A percentile compares a stretch with the other conserved stretches of the same genome.
These are phyloP conservation scores for Pipistrellus pygmaeus DNA, from an alignment of 2,797 vertebrate genomes.

Conservation along the genomic window DNA sequence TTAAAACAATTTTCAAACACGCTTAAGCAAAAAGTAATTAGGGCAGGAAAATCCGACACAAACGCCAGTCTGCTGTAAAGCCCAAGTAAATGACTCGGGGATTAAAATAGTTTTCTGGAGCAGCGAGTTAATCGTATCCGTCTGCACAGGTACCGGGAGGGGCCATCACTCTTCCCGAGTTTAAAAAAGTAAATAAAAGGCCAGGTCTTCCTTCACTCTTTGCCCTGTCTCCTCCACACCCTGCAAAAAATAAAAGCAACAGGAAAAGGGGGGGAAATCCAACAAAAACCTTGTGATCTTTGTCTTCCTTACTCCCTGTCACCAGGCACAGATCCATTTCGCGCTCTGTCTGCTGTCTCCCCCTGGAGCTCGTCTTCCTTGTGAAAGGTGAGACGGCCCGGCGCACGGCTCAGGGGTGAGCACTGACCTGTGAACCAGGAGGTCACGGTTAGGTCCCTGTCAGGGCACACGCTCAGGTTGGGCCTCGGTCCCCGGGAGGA, in stretches of 20 bases:
- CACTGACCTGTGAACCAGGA: no score
- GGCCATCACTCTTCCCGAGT: neutral
- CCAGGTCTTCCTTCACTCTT: neutral
- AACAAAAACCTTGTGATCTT: neutral
- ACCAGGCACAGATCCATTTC: neutral
- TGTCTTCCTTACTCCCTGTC: neutral
- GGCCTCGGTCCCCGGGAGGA: neutral
- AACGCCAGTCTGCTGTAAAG: conserved; percentile 74
- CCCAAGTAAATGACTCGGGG: conserved; percentile 80
- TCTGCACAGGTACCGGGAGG: conserved; percentile 29
- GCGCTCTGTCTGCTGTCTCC: neutral
- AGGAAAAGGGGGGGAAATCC: neutral
- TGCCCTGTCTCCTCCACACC: neutral
- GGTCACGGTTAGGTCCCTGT: no score
- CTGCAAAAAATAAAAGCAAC: neutral
- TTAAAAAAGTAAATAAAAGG: neutral
- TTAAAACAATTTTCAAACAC: conserved; percentile 75
- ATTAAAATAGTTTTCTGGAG: conserved; percentile 74
- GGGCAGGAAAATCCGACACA: conserved; percentile 73
- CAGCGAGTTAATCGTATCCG: conserved; percentile 62
- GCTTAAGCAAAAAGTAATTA: conserved; percentile 80
- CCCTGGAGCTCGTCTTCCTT: neutral
- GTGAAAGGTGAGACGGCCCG: neutral
- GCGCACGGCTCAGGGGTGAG: no score
- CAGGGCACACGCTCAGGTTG: no score